Percentiles rank a stretch among this genome's conserved stretches.
Evolutionary conservation across 2,888 invertebrate species (phyloP).

Genomic region (Ecliptopera silaceata): DNA sequence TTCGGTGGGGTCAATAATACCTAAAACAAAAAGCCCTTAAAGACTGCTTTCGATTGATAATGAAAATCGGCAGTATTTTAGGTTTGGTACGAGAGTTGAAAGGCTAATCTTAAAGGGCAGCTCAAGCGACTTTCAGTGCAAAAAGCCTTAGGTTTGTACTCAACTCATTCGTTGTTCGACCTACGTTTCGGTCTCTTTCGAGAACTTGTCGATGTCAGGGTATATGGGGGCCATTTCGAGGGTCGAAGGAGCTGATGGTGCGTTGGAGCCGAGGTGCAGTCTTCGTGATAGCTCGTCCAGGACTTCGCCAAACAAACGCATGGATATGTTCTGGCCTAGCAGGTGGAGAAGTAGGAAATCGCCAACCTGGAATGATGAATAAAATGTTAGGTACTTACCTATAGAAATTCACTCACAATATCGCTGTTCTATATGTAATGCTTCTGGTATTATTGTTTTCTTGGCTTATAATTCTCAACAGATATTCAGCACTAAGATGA

Average conservation of each 20-base stretch:
- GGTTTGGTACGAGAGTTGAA: slow-evolving; percentile 11
- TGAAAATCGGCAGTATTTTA: slow-evolving; percentile 8
- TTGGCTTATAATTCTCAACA: not conserved
- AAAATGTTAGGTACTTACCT: not conserved
- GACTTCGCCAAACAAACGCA: slow-evolving; percentile 91
- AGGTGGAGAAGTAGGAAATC: slow-evolving; percentile 93
- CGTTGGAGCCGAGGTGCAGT: slow-evolving; percentile 87
- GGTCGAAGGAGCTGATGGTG: slow-evolving; percentile 93
- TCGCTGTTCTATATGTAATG: no score
- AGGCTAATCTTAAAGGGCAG: slow-evolving; percentile 5
- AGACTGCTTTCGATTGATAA: slow-evolving; percentile 15
- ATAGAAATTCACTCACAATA: no score
- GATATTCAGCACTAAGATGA: not conserved
- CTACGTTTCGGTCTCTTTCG: slow-evolving; percentile 94
- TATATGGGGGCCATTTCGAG: slow-evolving; percentile 94
- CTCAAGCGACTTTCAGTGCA: slow-evolving; percentile 27
- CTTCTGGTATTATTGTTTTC: no score
- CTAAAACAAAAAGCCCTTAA: slow-evolving; percentile 1
- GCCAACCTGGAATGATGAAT: slow-evolving; percentile 85
- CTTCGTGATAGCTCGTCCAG: slow-evolving; percentile 89
- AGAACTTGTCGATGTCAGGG: slow-evolving; percentile 89
- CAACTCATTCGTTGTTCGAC: slow-evolving; percentile 26
- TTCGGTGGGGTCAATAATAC: slow-evolving; percentile 12
- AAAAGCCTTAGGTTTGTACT: slow-evolving; percentile 26
- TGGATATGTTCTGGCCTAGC: slow-evolving; percentile 93